These are phyloP conservation scores for Clarias macrocephalus DNA, from an alignment of 2,113 vertebrate genomes.

Conservation along the genomic window DNA sequence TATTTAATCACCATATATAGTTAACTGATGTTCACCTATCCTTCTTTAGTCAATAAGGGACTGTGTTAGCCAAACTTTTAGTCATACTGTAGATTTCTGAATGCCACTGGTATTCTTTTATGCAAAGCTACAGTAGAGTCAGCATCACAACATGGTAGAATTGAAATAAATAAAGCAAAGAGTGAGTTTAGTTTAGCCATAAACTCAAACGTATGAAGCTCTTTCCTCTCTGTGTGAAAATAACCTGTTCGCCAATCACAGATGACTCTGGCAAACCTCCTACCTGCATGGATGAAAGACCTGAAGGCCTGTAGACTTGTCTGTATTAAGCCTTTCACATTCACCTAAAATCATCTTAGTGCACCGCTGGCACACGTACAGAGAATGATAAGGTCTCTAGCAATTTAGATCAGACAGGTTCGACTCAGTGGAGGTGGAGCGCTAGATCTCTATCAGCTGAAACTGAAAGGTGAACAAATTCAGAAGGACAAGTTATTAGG, in stretches of 20 bases:
- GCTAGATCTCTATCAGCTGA: constrained; percentile 51
- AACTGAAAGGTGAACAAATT: constrained; percentile 48
- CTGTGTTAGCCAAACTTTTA: constrained; percentile 6
- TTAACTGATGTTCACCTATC: neutral
- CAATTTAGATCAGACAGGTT: constrained; percentile 46
- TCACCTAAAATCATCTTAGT: constrained; percentile 62
- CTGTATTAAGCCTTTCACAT: constrained; percentile 54
- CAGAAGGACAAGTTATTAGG: constrained; percentile 40
- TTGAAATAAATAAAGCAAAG: neutral
- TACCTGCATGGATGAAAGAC: constrained; percentile 44
- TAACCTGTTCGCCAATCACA: constrained; percentile 7
- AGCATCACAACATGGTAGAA: neutral
- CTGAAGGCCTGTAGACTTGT: constrained; percentile 40
- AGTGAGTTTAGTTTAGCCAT: neutral
- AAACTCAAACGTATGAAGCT: neutral
- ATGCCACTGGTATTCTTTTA: constrained; percentile 4
- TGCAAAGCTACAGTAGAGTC: neutral
- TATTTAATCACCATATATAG: neutral
- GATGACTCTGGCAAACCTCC: constrained; percentile 52
- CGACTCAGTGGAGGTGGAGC: constrained; percentile 41
- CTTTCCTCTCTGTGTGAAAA: neutral
- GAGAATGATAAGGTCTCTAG: constrained; percentile 45
- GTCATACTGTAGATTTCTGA: neutral
- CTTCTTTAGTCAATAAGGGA: neutral
- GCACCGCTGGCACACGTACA: constrained; percentile 55